These are phyloP conservation scores for Grapholita molesta DNA, from an alignment of 1,140 invertebrate genomes.

Conservation along the genomic window DNA sequence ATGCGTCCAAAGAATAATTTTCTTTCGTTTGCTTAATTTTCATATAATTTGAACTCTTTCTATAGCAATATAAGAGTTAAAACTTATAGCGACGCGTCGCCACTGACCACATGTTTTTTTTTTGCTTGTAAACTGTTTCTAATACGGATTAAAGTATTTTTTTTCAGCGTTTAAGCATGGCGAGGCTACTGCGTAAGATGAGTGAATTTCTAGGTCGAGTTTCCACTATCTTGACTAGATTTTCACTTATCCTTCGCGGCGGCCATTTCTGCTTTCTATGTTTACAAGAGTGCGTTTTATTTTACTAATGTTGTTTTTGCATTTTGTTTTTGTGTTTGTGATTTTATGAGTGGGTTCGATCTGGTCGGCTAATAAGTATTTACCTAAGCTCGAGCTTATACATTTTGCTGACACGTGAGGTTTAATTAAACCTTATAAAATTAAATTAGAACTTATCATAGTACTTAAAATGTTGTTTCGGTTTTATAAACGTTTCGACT, in stretches of 20 bases:
- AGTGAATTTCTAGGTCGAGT: conserved; percentile 74
- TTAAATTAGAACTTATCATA: too few species aligned
- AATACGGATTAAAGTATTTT: conserved; percentile 25
- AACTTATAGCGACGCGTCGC: too few species aligned
- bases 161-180: conserved; percentile 55
- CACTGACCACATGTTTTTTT: too few species aligned
- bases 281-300: conserved; percentile 34
- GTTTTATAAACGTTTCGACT: too few species aligned
- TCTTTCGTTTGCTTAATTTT: too few species aligned
- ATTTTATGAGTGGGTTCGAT: conserved; percentile 4
- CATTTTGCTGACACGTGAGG: too few species aligned
- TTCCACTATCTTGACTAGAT: conserved; percentile 77
- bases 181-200: conserved; percentile 52
- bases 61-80: too few species aligned
- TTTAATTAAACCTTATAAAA: too few species aligned
- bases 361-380: not conserved
- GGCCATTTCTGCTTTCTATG: conserved; percentile 45
- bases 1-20: too few species aligned
- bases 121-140: conserved; percentile 28
- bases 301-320: conserved; percentile 32
- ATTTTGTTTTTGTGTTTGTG: conserved; percentile 21
- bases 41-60: too few species aligned
- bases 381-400: too few species aligned
- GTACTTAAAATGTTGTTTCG: too few species aligned
- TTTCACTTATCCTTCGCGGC: conserved; percentile 78